Percentiles rank a stretch among this genome's conserved stretches.
Conservation (phyloP, 2,797 vertebrate genomes). For the Antennarius maculatus region DNA sequence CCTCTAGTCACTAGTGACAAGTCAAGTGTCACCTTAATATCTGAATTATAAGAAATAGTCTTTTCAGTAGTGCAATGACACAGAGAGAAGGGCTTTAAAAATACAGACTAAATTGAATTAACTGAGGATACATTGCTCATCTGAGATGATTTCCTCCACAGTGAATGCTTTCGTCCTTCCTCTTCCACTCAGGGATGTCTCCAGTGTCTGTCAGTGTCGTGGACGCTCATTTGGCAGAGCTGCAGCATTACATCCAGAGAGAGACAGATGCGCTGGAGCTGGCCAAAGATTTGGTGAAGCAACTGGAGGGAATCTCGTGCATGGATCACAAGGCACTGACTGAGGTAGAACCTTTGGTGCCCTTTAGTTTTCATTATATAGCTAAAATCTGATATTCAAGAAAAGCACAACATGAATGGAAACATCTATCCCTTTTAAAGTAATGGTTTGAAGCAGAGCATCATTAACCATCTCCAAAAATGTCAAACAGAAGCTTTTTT, state of each 20-base stretch:
- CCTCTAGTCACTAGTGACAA: not conserved
- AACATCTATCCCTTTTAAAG: no score
- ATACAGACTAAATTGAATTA: slow-evolving; percentile 23
- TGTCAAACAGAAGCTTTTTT: slow-evolving; percentile 7
- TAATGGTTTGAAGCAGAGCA: not conserved
- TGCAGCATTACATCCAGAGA: slow-evolving; percentile 84
- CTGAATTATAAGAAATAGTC: slow-evolving; percentile 24
- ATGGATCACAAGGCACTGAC: slow-evolving; percentile 87
- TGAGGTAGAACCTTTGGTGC: slow-evolving; percentile 76
- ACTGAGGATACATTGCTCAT: not conserved
- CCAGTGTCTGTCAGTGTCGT: slow-evolving; percentile 31
- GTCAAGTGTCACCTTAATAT: slow-evolving; percentile 30
- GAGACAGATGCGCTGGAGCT: slow-evolving; percentile 85
- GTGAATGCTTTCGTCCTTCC: not conserved
- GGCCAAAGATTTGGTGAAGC: slow-evolving; percentile 89
- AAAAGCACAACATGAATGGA: no score
- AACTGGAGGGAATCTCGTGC: slow-evolving; percentile 81
- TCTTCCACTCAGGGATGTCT: slow-evolving; percentile 46
- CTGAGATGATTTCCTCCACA: not conserved
- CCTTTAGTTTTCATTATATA: not conserved
- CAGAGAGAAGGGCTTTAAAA: slow-evolving; percentile 10
- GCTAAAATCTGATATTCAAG: not conserved
- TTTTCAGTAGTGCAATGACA: no score
- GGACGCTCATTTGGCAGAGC: slow-evolving; percentile 84
- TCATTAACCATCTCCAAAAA: not conserved